These are phyloP conservation scores for Antitype chi DNA, from an alignment of 2,888 invertebrate genomes.

Conservation along the genomic window DNA sequence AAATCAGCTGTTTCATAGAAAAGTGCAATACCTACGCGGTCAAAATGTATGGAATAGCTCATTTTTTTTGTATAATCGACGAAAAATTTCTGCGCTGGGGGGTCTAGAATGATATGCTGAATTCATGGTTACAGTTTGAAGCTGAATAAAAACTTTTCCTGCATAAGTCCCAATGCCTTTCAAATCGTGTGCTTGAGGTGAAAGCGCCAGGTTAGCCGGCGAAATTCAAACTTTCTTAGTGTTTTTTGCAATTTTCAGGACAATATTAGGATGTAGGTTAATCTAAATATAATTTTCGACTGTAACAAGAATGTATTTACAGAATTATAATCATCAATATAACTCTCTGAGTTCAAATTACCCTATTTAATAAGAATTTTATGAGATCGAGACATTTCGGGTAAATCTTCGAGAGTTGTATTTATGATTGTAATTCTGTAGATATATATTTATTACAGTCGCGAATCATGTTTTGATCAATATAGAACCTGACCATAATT, in stretches of 20 bases:
- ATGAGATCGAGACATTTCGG: too few relatives aligned
- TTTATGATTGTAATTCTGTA: neutral
- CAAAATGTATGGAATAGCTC: too few relatives aligned
- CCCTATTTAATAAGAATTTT: neutral
- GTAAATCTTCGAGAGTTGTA: neutral
- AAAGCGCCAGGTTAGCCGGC: neutral
- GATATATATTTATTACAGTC: neutral
- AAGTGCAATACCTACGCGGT: too few relatives aligned
- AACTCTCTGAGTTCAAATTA: neutral
- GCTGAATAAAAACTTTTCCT: too few relatives aligned
- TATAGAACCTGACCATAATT: neutral
- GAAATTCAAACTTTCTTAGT: neutral
- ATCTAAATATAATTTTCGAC: neutral
- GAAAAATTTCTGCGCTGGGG: too few relatives aligned
- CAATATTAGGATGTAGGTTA: neutral
- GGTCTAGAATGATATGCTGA: too few relatives aligned
- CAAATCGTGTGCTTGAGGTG: constrained; percentile 17
- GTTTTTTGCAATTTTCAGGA: neutral
- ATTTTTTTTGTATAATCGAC: too few relatives aligned
- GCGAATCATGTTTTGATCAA: neutral
- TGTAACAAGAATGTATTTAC: neutral
- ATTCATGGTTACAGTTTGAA: too few relatives aligned
- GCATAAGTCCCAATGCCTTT: constrained; percentile 13
- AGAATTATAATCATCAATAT: neutral
- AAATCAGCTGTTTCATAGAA: too few relatives aligned